phyloP scores from a whole-genome alignment of 2,888 invertebrate genomes.

The Yponomeuta plumbellus region DNA sequence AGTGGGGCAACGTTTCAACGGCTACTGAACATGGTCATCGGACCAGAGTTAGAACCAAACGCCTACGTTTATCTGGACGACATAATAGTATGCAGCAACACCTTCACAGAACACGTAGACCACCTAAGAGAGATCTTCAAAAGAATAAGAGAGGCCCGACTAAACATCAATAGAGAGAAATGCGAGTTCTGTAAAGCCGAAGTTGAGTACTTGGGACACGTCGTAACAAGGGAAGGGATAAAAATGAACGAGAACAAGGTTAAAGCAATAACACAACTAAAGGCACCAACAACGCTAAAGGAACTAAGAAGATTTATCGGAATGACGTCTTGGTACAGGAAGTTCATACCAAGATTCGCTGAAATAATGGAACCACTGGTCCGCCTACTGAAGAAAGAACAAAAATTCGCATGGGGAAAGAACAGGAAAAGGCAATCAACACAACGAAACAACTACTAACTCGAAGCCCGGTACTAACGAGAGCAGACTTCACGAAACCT shows the following conservation, averaged over 20 bases:
- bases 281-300: slow-evolving; percentile 21
- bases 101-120: slow-evolving; percentile 26
- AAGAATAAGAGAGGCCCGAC: slow-evolving; percentile 24
- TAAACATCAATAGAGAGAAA: slow-evolving; percentile 28
- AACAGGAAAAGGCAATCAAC: slow-evolving; percentile 5
- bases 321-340: slow-evolving; percentile 29
- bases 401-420: neutral
- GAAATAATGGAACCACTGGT: slow-evolving; percentile 18
- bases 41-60: slow-evolving; percentile 26
- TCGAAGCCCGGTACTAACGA: slow-evolving; percentile 21
- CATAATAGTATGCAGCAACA: slow-evolving; percentile 22
- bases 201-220: slow-evolving; percentile 23
- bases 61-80: slow-evolving; percentile 29
- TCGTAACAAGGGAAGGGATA: slow-evolving; percentile 19
- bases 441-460: slow-evolving; percentile 11
- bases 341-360: slow-evolving; percentile 21
- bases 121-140: slow-evolving; percentile 25
- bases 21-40: slow-evolving; percentile 27
- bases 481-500: slow-evolving; percentile 20
- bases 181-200: slow-evolving; percentile 29
- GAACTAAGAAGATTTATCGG: slow-evolving; percentile 28
- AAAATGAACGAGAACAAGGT: slow-evolving; percentile 17
- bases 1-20: slow-evolving; percentile 26
- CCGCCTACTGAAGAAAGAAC: slow-evolving; percentile 13
- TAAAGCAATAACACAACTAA: slow-evolving; percentile 16